phyloP scores from a whole-genome alignment of 2,797 vertebrate species.

The Gephyroberyx darwinii region DNA sequence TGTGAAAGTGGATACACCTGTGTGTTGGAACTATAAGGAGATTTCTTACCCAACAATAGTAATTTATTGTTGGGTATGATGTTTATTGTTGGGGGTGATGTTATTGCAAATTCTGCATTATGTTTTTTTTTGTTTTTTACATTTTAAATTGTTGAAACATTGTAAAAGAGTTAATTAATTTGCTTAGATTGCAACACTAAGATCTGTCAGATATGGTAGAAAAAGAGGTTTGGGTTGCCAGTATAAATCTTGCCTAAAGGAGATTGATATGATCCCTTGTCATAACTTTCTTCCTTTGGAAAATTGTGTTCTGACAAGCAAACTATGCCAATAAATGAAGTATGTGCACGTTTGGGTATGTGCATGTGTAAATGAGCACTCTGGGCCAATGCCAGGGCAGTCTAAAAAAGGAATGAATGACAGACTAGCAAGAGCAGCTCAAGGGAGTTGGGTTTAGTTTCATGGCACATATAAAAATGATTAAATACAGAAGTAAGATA shows the following conservation, averaged over 20 bases:
- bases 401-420: background rate
- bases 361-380: background rate
- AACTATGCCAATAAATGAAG: background rate
- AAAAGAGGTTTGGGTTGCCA: background rate
- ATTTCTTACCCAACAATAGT: background rate
- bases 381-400: background rate
- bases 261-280: background rate
- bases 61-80: no score
- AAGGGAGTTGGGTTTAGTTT: slow-evolving; percentile 1
- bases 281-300: background rate
- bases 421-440: background rate
- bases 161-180: no score
- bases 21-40: background rate
- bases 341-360: background rate
- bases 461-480: slow-evolving; percentile 1
- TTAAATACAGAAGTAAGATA: slow-evolving; percentile 2
- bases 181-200: no score
- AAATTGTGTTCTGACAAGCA: slow-evolving; percentile 13
- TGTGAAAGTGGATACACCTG: background rate
- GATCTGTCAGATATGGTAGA: no score
- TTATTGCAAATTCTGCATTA: no score
- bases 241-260: background rate
- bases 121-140: no score
- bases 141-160: no score
- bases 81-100: no score